Evolutionary conservation across 2,113 vertebrate species (phyloP), one percentile per base, ranked within the genome.

Genomic region (Tretioscincus oriximinensis): DNA sequence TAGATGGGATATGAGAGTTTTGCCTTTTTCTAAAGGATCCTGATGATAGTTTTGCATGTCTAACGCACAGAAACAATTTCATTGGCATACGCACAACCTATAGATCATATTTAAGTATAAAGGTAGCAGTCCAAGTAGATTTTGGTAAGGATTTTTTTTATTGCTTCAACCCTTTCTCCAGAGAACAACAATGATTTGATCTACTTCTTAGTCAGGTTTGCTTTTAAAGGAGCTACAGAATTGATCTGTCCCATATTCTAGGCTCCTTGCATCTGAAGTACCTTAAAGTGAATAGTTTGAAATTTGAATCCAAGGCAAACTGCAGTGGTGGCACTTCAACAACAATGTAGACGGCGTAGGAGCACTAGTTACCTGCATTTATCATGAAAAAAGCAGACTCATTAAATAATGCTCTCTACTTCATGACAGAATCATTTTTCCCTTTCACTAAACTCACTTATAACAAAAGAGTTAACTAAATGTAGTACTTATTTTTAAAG

Each of bases 281-380:
- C 70, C 67, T 78, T 76, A 75, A 81, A 81, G 64, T 60, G 20
- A 24, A 20, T 45, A 76, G 31, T 61, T 76, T 76, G 73, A 75
- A 75, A 81, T 60, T 51, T 75, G 49, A 68, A 74, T 67, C 63
- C 45, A 18, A 75, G 11, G 5, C 51, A 47, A 81, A 69, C 80
- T 75, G 65, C 35, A 26, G 28, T 68, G 76, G 22, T 29, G 16
- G 70, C 60, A 78, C 76, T 83, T 78, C 61, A 67, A 47, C 60
- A 72, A 83, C 81, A 83, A 78, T 83, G 70, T 67, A 73, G 20
- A 78, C 64, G 67, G 67, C 78, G 78, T 77, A 31, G 35, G 61
- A 83, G 31, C n/a, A 24, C 47, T 60, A 58, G 69, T 78, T 78
- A 58, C 49, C 49, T 26, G 51, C 76, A 66, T n/a, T 14, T 67